Conservation (phyloP, 2,113 vertebrate species). For the Athene cunicularia region DNA sequence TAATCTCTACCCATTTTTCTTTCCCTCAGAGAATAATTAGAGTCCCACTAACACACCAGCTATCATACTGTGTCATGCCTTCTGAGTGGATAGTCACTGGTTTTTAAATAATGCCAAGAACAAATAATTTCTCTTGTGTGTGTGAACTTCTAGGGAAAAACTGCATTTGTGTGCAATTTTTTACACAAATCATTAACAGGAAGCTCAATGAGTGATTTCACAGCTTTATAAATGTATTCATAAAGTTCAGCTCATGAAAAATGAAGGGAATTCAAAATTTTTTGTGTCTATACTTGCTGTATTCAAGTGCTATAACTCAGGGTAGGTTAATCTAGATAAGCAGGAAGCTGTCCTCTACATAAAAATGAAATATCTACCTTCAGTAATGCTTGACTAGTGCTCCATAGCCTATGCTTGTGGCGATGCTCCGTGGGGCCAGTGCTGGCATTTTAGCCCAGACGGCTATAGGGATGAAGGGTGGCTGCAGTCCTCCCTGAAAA, state of each 20-base stretch:
- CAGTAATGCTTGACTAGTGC: accelerated
- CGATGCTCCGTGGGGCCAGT: neutral
- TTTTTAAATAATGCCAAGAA: neutral
- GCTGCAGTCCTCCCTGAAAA: neutral
- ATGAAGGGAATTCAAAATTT: neutral
- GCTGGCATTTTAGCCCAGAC: neutral
- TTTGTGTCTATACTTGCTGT: neutral
- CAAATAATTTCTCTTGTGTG: neutral
- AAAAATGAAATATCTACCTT: neutral
- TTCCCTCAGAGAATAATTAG: conserved; percentile 9
- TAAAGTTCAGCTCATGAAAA: neutral
- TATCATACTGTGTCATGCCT: neutral
- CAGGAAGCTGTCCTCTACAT: neutral
- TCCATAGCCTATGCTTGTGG: neutral
- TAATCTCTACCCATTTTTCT: neutral
- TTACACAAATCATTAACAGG: neutral
- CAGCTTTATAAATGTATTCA: neutral
- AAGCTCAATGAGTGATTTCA: neutral
- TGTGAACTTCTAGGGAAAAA: neutral
- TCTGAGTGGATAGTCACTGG: neutral
- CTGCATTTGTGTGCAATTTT: neutral
- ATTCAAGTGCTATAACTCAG: neutral
- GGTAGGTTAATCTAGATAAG: neutral
- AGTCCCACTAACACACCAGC: neutral
- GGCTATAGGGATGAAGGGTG: neutral